phyloP scores from a whole-genome alignment of 2,888 invertebrate species.

The Agriopis leucophaearia region DNA sequence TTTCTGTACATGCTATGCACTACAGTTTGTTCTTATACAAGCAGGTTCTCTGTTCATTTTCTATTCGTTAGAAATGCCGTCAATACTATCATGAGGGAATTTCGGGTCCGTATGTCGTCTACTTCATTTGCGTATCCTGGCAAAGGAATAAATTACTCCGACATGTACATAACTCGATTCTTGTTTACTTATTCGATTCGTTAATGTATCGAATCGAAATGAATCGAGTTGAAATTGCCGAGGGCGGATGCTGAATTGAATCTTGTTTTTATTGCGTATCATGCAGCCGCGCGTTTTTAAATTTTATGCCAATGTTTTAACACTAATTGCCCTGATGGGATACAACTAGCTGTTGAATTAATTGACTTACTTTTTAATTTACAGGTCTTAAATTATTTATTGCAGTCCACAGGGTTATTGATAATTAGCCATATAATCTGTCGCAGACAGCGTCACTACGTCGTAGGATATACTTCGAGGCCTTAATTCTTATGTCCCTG shows the following conservation, averaged over 20 bases:
- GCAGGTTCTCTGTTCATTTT: background rate
- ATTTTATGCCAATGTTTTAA: constrained; percentile 3
- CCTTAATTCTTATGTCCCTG: too few species aligned
- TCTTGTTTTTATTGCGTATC: constrained; percentile 17
- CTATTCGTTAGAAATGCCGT: constrained; percentile 1
- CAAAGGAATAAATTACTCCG: constrained; percentile 37
- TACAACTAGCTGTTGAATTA: background rate
- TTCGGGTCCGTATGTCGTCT: constrained; percentile 19
- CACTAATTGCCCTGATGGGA: background rate
- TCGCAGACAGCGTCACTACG: too few species aligned
- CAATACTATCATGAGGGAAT: constrained; percentile 40
- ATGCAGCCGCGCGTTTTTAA: background rate
- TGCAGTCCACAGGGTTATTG: too few species aligned
- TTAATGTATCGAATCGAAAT: constrained; percentile 38
- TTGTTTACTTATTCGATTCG: constrained; percentile 38
- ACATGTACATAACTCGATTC: constrained; percentile 37
- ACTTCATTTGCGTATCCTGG: constrained; percentile 41
- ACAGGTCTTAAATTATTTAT: too few species aligned
- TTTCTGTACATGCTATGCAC: background rate
- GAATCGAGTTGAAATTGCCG: constrained; percentile 31
- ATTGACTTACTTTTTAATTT: background rate
- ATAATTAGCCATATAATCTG: too few species aligned
- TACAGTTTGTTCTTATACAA: background rate
- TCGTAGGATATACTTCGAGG: too few species aligned
- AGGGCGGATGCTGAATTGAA: constrained; percentile 26